A percentile compares a stretch with the other conserved stretches of the same genome.
These are phyloP conservation scores for Aphidius ervi DNA, from an alignment of 1,140 invertebrate genomes.

Conservation along the genomic window DNA sequence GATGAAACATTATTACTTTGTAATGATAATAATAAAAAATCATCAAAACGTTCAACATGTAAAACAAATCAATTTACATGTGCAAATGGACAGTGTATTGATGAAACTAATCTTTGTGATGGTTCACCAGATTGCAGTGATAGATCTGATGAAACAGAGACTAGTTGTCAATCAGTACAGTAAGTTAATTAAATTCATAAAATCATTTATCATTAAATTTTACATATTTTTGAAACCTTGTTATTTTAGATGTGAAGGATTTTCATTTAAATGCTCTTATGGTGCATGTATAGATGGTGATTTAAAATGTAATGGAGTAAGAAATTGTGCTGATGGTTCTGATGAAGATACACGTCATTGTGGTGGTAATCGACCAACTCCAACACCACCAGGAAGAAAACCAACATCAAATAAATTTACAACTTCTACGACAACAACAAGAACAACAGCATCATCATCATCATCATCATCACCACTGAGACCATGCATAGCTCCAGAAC, in stretches of 20 bases:
- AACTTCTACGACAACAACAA: neutral
- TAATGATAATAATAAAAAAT: neutral
- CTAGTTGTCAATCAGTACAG: constrained; percentile 46
- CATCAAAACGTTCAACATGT: constrained; percentile 20
- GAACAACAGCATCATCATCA: neutral
- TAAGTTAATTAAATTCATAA: constrained; percentile 18
- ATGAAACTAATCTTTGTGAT: constrained; percentile 46
- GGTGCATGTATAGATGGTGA: constrained; percentile 59
- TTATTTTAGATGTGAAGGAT: constrained; percentile 42
- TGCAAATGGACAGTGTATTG: constrained; percentile 42
- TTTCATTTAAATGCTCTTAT: constrained; percentile 59
- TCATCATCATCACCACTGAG: constrained; percentile 8
- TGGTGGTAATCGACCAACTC: neutral
- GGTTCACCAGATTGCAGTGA: constrained; percentile 55
- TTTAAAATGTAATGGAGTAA: constrained; percentile 55
- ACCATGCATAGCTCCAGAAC: constrained; percentile 33
- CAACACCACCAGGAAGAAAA: neutral
- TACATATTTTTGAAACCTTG: neutral
- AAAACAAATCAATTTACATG: constrained; percentile 35
- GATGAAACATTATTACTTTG: constrained; percentile 57
- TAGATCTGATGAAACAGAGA: constrained; percentile 58
- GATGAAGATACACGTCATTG: constrained; percentile 58
- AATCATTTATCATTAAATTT: neutral
- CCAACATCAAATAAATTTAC: constrained; percentile 1
- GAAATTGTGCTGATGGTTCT: constrained; percentile 64